Percentiles rank a stretch among this genome's conserved stretches.
phyloP scores from a whole-genome alignment of 2,797 vertebrate genomes.

The Sandelia bainsii region DNA sequence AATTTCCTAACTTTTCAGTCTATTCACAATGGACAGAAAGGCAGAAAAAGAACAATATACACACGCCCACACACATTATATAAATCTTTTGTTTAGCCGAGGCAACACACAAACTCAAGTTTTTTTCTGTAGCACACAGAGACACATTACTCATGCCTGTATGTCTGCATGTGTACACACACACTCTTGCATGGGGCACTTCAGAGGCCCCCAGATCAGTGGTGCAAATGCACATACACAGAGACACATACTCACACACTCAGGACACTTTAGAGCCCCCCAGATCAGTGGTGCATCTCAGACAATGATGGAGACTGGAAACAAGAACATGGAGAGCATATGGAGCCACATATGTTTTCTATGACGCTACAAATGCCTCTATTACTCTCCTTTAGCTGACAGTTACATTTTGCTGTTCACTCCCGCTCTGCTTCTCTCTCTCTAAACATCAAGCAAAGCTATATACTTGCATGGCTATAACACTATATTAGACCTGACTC shows the following conservation, averaged over 20 bases:
- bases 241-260: constrained; percentile 39
- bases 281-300: constrained; percentile 80
- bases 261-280: constrained; percentile 78
- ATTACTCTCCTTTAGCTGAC: constrained; percentile 85
- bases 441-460: constrained; percentile 70
- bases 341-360: constrained; percentile 86
- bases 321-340: constrained; percentile 80
- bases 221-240: constrained; percentile 54
- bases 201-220: constrained; percentile 71
- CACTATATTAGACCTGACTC: constrained; percentile 77
- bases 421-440: constrained; percentile 66
- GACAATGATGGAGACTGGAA: constrained; percentile 78
- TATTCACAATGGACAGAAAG: constrained; percentile 37
- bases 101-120: constrained; percentile 50
- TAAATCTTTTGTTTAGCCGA: constrained; percentile 42
- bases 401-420: constrained; percentile 81
- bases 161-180: constrained; percentile 48
- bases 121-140: constrained; percentile 46
- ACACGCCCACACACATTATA: constrained; percentile 28
- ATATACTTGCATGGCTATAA: constrained; percentile 71
- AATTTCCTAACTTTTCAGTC: constrained; percentile 45
- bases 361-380: constrained; percentile 82
- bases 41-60: constrained; percentile 32
- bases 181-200: constrained; percentile 50
- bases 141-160: constrained; percentile 63